These are phyloP conservation scores for Psophia crepitans DNA, from an alignment of 2,113 vertebrate genomes.

Conservation along the genomic window DNA sequence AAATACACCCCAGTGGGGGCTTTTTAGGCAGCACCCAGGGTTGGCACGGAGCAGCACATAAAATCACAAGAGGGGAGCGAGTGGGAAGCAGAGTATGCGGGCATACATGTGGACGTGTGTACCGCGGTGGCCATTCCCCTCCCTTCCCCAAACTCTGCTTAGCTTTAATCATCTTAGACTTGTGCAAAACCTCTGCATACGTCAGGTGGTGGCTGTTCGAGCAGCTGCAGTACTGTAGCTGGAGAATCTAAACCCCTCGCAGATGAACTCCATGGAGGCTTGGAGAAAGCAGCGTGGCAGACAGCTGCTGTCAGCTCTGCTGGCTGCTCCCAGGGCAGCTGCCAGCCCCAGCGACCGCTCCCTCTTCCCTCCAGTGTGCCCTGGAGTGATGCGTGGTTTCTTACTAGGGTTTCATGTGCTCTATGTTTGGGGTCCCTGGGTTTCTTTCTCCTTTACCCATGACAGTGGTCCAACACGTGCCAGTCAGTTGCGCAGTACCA, in stretches of 20 bases:
- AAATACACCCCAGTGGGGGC: neutral
- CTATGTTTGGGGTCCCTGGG: neutral
- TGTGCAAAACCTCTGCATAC: accelerated
- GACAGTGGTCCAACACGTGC: neutral
- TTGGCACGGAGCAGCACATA: neutral
- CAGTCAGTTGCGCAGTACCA: accelerated
- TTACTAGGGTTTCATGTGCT: neutral
- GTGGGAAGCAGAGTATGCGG: neutral
- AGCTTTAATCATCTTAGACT: neutral
- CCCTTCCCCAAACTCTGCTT: neutral
- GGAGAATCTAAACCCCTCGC: neutral
- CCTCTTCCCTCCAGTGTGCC: no score
- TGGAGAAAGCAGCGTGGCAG: neutral
- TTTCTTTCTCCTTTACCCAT: neutral
- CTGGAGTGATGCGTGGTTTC: neutral
- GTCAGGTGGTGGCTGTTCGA: neutral
- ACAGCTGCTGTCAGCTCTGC: accelerated
- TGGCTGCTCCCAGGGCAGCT: neutral
- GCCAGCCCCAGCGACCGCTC: neutral
- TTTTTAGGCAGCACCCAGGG: neutral
- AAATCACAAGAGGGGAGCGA: neutral
- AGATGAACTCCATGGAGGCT: neutral
- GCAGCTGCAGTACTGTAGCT: neutral
- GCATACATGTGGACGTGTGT: neutral
- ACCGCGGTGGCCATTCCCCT: neutral